A percentile compares a stretch with the other conserved stretches of the same genome.
These are phyloP conservation scores for Buceros bicornis DNA, from an alignment of 2,797 vertebrate species.

Conservation along the genomic window DNA sequence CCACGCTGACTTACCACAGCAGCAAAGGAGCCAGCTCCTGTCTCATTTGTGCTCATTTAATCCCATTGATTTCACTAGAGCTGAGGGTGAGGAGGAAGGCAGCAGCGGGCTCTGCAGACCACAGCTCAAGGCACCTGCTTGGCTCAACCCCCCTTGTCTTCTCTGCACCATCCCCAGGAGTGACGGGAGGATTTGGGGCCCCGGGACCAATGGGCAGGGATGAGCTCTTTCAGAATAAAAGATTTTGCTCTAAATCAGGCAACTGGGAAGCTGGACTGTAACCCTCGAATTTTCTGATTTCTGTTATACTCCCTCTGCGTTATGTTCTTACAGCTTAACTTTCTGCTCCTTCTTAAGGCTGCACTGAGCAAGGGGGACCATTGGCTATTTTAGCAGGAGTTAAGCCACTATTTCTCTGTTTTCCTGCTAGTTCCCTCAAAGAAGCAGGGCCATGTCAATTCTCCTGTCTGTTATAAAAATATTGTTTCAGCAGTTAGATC, in stretches of 20 bases:
- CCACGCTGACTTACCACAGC: slow-evolving; percentile 15
- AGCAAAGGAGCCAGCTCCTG: slow-evolving; percentile 21
- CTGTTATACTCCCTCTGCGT: background rate
- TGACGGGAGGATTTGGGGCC: fast-evolving
- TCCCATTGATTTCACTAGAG: background rate
- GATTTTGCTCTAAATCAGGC: background rate
- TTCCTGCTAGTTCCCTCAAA: slow-evolving; percentile 3
- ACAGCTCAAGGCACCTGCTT: background rate
- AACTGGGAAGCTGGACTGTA: background rate
- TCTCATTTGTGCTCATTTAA: slow-evolving; percentile 61
- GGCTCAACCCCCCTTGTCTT: background rate
- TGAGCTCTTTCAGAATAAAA: background rate
- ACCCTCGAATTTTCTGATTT: background rate
- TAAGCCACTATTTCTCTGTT: background rate
- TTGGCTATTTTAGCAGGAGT: background rate
- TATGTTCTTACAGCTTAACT: background rate
- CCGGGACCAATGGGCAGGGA: fast-evolving
- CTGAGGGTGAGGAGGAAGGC: background rate
- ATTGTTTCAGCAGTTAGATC: background rate
- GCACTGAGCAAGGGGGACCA: background rate
- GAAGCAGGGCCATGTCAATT: background rate
- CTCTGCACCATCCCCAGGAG: background rate
- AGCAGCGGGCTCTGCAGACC: background rate
- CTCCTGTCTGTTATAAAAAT: background rate
- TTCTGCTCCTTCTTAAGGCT: slow-evolving; percentile 30